Evolutionary conservation across 2,113 vertebrate genomes (phyloP), one percentile per base, ranked within the genome.

Genomic region (Accipiter virgatus): DNA sequence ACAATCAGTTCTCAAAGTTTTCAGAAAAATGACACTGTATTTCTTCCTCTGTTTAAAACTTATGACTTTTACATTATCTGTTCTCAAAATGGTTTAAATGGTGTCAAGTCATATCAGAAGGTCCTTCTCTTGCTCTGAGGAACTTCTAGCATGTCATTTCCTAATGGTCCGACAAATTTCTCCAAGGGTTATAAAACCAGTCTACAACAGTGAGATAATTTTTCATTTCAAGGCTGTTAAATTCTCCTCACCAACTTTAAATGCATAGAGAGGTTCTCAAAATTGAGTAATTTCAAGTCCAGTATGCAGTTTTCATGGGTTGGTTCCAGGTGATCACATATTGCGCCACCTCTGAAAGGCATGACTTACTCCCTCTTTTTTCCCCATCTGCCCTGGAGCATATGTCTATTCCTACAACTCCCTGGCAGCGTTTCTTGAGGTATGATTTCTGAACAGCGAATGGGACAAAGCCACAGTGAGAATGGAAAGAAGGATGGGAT

Each of bases 341-440:
- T 1, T 34, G 43, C 58, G 78, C 58, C 63, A 18, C 40, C 47
- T 75, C 56, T 61, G 65, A 80, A 58, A 82, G 43, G 22, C 13
- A 4, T 5, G 5, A 67, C 52, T 87, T 62, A 14, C 29, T 59
- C 40, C 36, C 31, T 20, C 3, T 68, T 65, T 65, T 48, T 4
- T 11, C 36, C 80, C 70, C 40, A 74, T 43, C 94, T 96, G 82
- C 82, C 79, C 85, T 93, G 90, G 92, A 94, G 78, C 78, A 43
- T 1, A 9, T 0, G 12, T 6, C 38, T 3, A 53, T 19, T 47
- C 86, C 94, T 88, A 10, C 13, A 61, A 2, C 27, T 92, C 75
- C 88, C 55, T 88, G 86, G 62, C n/a, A 62, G 2, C 18, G 10
- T 7, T 40, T 50, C 79, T 12, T 21, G 16, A 58, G 29, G 7